phyloP scores from a whole-genome alignment of 2,113 vertebrate species.

The Microcebus tavaratra region DNA sequence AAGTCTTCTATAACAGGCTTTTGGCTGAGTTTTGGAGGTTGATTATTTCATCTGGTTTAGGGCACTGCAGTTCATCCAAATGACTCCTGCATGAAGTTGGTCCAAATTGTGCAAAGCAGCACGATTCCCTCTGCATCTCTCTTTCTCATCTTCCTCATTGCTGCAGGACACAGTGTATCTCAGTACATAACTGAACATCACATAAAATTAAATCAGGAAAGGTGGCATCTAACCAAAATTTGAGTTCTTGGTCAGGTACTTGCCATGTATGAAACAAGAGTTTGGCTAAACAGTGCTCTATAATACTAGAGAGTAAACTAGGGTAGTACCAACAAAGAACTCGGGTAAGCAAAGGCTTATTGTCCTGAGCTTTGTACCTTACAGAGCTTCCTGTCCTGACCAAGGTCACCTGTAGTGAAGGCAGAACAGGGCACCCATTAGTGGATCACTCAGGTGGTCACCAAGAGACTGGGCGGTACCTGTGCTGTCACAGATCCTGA shows the following conservation, averaged over 20 bases:
- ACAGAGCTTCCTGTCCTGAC: background rate
- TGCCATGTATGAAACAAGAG: background rate
- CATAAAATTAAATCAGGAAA: background rate
- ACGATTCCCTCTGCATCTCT: background rate
- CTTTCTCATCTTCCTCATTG: background rate
- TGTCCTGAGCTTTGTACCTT: background rate
- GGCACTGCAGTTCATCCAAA: background rate
- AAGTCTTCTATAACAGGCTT: background rate
- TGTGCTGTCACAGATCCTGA: background rate
- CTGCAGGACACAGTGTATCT: background rate
- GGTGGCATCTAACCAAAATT: background rate
- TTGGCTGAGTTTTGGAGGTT: background rate
- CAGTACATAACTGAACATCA: background rate
- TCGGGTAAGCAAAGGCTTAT: background rate
- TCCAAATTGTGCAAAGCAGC: background rate
- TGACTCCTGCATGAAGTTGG: background rate
- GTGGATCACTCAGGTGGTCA: background rate
- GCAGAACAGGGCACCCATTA: background rate
- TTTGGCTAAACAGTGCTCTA: background rate
- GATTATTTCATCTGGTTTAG: background rate
- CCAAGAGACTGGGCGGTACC: background rate
- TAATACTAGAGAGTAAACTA: constrained; percentile 18
- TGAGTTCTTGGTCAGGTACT: background rate
- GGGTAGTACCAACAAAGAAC: background rate
- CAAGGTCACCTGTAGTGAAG: background rate